Evolutionary conservation across 2,888 invertebrate species (phyloP).

Genomic region (Synergus gifuensis): DNA sequence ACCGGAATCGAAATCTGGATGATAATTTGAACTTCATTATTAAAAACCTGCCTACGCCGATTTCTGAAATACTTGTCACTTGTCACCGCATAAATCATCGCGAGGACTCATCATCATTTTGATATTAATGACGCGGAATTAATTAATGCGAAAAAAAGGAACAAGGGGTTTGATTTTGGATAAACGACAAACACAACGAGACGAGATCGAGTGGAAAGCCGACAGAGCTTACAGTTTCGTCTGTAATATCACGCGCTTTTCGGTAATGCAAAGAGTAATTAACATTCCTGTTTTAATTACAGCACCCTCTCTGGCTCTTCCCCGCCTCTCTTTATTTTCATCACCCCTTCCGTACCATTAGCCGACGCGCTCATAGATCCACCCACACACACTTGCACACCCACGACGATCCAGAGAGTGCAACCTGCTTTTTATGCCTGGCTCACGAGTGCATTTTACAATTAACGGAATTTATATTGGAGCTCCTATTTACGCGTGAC

Average conservation of each 20-base stretch:
- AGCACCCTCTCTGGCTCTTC: conserved; percentile 54
- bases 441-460: conserved; percentile 61
- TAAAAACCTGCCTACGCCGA: neutral
- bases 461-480: conserved; percentile 73
- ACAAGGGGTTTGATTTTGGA: conserved; percentile 22
- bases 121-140: conserved; percentile 36
- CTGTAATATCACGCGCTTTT: conserved; percentile 67
- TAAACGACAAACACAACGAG: conserved; percentile 32
- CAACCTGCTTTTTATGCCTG: conserved; percentile 37
- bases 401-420: conserved; percentile 23
- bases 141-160: conserved; percentile 19
- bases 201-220: conserved; percentile 41
- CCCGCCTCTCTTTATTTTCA: conserved; percentile 55
- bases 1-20: no score
- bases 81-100: neutral
- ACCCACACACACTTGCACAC: conserved; percentile 31
- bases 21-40: neutral
- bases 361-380: conserved; percentile 53
- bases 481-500: conserved; percentile 64
- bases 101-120: neutral
- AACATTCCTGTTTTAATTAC: conserved; percentile 77
- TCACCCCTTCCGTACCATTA: conserved; percentile 68
- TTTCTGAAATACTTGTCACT: neutral
- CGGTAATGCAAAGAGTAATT: conserved; percentile 77
- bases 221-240: conserved; percentile 45